Conservation (phyloP, 1,140 invertebrate genomes). For the Drosophila burlai region DNA sequence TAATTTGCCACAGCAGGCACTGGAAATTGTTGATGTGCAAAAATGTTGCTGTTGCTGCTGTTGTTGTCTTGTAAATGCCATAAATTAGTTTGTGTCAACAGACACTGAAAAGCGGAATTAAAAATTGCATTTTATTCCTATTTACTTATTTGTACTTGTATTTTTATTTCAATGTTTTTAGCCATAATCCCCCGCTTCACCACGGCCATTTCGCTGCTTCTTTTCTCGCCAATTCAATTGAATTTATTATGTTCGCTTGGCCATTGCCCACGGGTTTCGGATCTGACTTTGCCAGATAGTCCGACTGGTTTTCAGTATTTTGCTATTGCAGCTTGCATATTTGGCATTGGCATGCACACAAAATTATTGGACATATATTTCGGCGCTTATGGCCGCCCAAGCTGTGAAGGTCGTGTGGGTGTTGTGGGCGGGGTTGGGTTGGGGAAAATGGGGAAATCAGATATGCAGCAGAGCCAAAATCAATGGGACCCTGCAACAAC, state of each 20-base stretch:
- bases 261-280: conserved; percentile 40
- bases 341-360: conserved; percentile 66
- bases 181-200: conserved; percentile 11
- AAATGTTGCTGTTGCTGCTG: conserved; percentile 59
- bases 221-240: conserved; percentile 48
- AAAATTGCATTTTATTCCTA: conserved; percentile 48
- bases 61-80: conserved; percentile 80
- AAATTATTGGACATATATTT: conserved; percentile 69
- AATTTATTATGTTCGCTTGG: conserved; percentile 68
- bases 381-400: conserved; percentile 49
- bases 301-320: conserved; percentile 28
- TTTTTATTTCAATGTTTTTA: conserved; percentile 30
- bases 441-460: conserved; percentile 27
- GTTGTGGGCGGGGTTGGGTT: conserved; percentile 16
- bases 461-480: conserved; percentile 68
- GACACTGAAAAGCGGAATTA: conserved; percentile 69
- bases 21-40: conserved; percentile 82
- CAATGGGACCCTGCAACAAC: conserved; percentile 47
- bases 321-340: conserved; percentile 48
- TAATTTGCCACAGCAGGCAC: conserved; percentile 77
- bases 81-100: conserved; percentile 81
- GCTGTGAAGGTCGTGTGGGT: conserved; percentile 73
- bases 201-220: conserved; percentile 37
- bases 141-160: conserved; percentile 43
- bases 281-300: conserved; percentile 34